A percentile compares a stretch with the other conserved stretches of the same genome.
These are phyloP conservation scores for Hirtodrosophila cameraria DNA, from an alignment of 2,888 invertebrate genomes.

Conservation along the genomic window DNA sequence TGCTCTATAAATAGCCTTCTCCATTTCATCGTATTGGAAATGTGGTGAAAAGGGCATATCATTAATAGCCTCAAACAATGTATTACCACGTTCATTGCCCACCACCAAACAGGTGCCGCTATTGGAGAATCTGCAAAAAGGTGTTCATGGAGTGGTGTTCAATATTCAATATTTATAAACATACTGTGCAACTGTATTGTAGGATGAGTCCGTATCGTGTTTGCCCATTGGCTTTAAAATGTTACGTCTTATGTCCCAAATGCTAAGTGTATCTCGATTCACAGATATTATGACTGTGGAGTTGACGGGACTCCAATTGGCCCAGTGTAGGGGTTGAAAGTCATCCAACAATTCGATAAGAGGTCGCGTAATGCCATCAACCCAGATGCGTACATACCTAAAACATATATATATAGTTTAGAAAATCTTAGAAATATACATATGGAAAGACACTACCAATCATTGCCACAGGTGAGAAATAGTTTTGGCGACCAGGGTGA, in stretches of 20 bases:
- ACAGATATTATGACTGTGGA: conserved; percentile 89
- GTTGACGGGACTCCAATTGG: conserved; percentile 90
- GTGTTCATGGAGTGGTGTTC: background rate
- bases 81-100: conserved; percentile 88
- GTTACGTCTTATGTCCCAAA: conserved; percentile 93
- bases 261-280: conserved; percentile 87
- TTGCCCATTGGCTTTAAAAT: conserved; percentile 86
- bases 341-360: conserved; percentile 86
- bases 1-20: conserved; percentile 87
- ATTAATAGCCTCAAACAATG: conserved; percentile 88
- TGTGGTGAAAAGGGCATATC: conserved; percentile 90
- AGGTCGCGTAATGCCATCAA: conserved; percentile 88
- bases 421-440: background rate
- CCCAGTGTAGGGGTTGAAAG: conserved; percentile 85
- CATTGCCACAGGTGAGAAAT: conserved; percentile 91
- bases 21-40: conserved; percentile 87
- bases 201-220: conserved; percentile 68
- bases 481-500: conserved; percentile 90
- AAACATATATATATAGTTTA: too few species aligned
- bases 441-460: conserved; percentile 85
- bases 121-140: conserved; percentile 85
- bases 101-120: conserved; percentile 89
- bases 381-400: conserved; percentile 89
- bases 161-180: background rate
- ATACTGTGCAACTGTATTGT: conserved; percentile 72